Evolutionary conservation across 2,888 invertebrate genomes (phyloP).

Genomic region (Entomobrya multifasciata): DNA sequence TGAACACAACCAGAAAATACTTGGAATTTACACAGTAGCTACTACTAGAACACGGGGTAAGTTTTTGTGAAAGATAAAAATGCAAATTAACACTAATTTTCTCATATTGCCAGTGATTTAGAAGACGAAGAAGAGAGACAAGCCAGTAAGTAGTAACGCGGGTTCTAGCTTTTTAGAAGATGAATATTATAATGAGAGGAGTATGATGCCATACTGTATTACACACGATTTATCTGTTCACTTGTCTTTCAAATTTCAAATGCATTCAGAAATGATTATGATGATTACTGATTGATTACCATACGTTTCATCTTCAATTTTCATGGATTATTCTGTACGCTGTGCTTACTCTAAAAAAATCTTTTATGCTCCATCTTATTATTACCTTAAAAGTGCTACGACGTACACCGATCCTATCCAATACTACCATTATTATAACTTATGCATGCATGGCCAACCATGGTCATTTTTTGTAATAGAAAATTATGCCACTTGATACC

Average conservation of each 20-base stretch:
- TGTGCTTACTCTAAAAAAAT: too few species aligned
- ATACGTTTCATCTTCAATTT: slow-evolving; percentile 22
- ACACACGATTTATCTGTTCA: neutral
- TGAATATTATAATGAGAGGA: neutral
- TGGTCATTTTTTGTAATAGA: slow-evolving; percentile 42
- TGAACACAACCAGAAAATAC: slow-evolving; percentile 24
- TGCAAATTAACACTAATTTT: slow-evolving; percentile 53
- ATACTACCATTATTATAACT: slow-evolving; percentile 34
- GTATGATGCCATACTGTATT: neutral
- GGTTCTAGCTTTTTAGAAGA: slow-evolving; percentile 5
- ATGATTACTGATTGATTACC: slow-evolving; percentile 28
- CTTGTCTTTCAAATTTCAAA: neutral
- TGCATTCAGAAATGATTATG: neutral
- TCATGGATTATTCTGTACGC: neutral
- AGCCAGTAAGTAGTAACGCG: neutral
- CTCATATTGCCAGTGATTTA: slow-evolving; percentile 27
- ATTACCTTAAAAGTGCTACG: too few species aligned
- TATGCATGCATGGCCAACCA: slow-evolving; percentile 43
- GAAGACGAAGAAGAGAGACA: neutral
- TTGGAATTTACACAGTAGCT: slow-evolving; percentile 23
- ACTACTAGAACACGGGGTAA: neutral
- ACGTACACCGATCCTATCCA: too few species aligned
- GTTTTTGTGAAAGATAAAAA: slow-evolving; percentile 38
- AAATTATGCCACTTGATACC: slow-evolving; percentile 53
- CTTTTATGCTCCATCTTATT: too few species aligned